Base-by-base conservation (phyloP, 1,140 invertebrate species). In the Dendrolimus kikuchii region DNA sequence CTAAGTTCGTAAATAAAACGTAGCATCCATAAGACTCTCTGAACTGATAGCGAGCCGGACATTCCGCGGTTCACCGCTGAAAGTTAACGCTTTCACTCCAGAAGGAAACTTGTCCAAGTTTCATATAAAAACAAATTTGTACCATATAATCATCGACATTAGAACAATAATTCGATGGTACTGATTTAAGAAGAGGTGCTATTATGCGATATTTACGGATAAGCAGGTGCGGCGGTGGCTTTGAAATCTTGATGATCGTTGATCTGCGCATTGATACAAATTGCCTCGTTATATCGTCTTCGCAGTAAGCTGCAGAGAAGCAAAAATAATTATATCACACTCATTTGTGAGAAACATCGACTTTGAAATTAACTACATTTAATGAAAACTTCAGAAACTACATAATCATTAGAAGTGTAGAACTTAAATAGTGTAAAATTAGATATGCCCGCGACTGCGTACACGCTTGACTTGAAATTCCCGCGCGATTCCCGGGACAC, bases 31-130 rank as follows among this genome's bases (percentile, higher is more conserved):
- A 64, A 59, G 46, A 42, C 60, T 45, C 53, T 40, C 46, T 49
- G 53, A 71, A 55, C 51, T 53, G 55, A 52, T 59, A 59, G 64
- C 61, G 62, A 59, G 65, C 64, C 55, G 55, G 53, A 57, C 62
- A 74, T 76, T 72, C 75, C 64, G 75, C 70, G 72, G 75, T 78
- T 74, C 69, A 68, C 63, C 65, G 64, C 71, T 74, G 62, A 76
- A 76, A 68, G 68, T 68, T 51, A 54, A 23, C 44, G 38, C 37
- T 36, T 43, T 42, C 42, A 36, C 47, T 39, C 41, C 9, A 9
- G 44, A 54, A 64, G 62, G 6, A 55, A 49, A 51, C 46, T 64
- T 56, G 48, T 7, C 49, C 5, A 7, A 36, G 38, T 5, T 5
- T 5, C 37, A 38, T 5, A 9, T 8, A 8, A 9, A 38, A n/a